Evolutionary conservation across 1,140 invertebrate species (phyloP).

Genomic region (Calliopsis andreniformis): DNA sequence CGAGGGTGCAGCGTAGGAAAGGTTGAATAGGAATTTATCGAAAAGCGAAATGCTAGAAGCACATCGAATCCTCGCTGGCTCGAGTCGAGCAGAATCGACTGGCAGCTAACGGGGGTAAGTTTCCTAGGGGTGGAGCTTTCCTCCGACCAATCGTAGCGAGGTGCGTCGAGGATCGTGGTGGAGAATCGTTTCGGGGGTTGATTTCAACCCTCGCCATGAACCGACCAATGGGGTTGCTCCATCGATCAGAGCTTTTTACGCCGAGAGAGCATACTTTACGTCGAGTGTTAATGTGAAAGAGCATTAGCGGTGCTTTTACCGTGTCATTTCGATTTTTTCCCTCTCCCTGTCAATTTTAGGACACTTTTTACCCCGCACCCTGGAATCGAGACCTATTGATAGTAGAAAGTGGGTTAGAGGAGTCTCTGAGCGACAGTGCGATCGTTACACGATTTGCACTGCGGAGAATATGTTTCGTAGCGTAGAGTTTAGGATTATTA

Average conservation of each 20-base stretch:
- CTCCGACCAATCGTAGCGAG: constrained; percentile 43
- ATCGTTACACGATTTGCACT: constrained; percentile 13
- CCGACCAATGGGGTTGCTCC: constrained; percentile 72
- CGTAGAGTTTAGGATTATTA: not conserved
- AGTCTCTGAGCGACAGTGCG: constrained; percentile 28
- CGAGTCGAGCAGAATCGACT: constrained; percentile 13
- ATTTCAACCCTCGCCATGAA: constrained; percentile 60
- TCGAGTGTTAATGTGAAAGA: constrained; percentile 79
- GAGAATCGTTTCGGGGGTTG: constrained; percentile 49
- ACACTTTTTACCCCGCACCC: constrained; percentile 21
- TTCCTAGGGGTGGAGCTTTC: constrained; percentile 67
- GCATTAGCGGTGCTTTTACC: constrained; percentile 79
- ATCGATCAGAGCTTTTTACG: constrained; percentile 76
- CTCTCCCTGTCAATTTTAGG: constrained; percentile 37
- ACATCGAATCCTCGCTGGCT: constrained; percentile 14
- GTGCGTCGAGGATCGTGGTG: constrained; percentile 55
- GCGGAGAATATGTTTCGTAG: not conserved
- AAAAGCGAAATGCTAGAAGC: constrained; percentile 20
- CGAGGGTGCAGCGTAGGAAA: constrained; percentile 26
- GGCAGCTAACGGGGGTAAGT: constrained; percentile 50
- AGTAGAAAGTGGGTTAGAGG: constrained; percentile 66
- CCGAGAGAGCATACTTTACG: constrained; percentile 75
- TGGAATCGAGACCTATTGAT: constrained; percentile 59
- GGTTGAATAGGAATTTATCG: constrained; percentile 34
- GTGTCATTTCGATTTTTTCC: constrained; percentile 73